Base-by-base conservation (phyloP, 2,797 vertebrate species). In the Lophotriccus pileatus region DNA sequence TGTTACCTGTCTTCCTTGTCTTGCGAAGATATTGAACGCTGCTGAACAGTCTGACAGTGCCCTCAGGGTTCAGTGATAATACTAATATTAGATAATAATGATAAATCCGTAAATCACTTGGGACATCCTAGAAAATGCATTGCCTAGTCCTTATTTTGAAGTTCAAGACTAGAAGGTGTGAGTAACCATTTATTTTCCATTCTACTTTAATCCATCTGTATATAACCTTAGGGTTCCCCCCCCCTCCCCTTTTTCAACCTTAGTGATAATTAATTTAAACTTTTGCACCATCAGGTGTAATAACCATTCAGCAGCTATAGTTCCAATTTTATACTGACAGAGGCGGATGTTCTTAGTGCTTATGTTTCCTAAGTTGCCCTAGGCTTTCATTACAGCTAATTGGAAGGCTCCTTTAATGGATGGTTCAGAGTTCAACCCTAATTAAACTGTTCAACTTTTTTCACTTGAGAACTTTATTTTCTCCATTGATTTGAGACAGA, bases 201-300 rank as follows among this genome's bases (percentile, higher is more conserved):
- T 83, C 37, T 64, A 28, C 24, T 85, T 73, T 23, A 83, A 89
- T 63, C 24, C 37, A 53, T 82, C 79, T 60, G 27, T 27, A 60
- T 70, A 70, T 41, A 85, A 84, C 23, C 32, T 62, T 67, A 32
- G 58, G 19, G 1, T 5, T 43, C 55, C 72, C 86, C 49, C 46
- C 28, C 25, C 4, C 36, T 59, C 27, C 28, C 83, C 28, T 86
- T 72, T 89, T 87, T 84, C 56, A 74, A 22, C 63, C 19, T 23
- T 81, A 82, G 70, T 70, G 70, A 41, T 90, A 88, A 88, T 90
- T 75, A 76, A 79, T 91, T 78, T 70, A 79, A 91, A 36, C 39
- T 82, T 94, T 93, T 93, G n/a, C 32, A 60, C 75, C 58, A 34
- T 81, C 73, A 94, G 25, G 27, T 84, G 12, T 82, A 73, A 79